These are phyloP conservation scores for Achatina immaculata DNA, from an alignment of 1,140 invertebrate species.

Conservation along the genomic window DNA sequence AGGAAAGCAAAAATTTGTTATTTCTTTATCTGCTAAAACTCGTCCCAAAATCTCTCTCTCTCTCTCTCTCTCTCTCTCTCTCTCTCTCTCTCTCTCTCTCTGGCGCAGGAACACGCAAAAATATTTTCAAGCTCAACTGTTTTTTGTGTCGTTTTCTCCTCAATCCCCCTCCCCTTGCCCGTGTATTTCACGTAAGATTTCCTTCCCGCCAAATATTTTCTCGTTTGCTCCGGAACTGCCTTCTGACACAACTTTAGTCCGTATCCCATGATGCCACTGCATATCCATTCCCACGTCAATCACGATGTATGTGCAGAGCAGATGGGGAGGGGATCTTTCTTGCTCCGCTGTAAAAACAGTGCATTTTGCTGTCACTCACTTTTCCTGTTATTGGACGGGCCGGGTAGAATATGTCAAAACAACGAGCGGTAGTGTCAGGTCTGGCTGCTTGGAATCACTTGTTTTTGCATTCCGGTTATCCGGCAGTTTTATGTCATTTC, in stretches of 20 bases:
- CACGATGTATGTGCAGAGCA: neutral
- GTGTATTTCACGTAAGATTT: too few species aligned
- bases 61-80: too few species aligned
- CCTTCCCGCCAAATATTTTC: too few species aligned
- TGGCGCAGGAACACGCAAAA: neutral
- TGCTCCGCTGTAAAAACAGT: neutral
- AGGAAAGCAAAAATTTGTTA: too few species aligned
- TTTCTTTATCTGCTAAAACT: too few species aligned
- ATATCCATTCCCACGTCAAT: neutral
- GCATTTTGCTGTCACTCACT: slow-evolving; percentile 1
- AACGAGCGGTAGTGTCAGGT: neutral
- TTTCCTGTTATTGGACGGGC: neutral
- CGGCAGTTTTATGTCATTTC: too few species aligned
- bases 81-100: too few species aligned
- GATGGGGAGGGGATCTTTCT: neutral
- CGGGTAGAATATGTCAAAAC: neutral
- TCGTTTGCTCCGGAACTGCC: too few species aligned
- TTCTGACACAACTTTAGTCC: too few species aligned
- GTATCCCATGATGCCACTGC: neutral
- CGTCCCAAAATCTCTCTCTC: too few species aligned
- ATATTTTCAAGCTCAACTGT: neutral
- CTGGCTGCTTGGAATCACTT: neutral
- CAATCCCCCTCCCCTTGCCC: neutral
- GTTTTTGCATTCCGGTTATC: neutral
- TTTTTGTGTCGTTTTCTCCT: neutral